phyloP scores from a whole-genome alignment of 2,797 vertebrate species.

The Dromococcyx pavoninus region DNA sequence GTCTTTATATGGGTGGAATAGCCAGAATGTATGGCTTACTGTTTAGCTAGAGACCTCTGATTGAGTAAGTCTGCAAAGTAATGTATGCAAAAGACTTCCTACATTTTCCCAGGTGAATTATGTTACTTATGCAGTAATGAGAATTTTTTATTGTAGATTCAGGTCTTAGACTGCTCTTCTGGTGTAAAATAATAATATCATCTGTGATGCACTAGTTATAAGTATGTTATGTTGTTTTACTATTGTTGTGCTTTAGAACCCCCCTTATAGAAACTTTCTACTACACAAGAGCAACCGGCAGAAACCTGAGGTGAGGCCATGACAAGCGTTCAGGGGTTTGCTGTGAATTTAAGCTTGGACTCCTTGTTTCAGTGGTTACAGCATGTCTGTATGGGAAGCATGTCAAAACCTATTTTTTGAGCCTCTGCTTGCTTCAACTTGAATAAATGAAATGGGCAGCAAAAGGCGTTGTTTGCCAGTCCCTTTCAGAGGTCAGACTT shows the following conservation, averaged over 20 bases:
- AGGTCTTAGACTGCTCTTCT: neutral
- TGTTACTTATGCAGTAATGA: neutral
- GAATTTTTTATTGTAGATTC: neutral
- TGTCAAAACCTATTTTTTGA: constrained; percentile 11
- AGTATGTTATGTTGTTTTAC: constrained; percentile 47
- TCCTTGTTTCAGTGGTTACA: constrained; percentile 23
- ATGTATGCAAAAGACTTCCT: neutral
- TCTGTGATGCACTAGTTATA: neutral
- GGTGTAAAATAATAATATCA: neutral
- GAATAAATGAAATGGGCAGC: neutral
- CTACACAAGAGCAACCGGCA: constrained; percentile 61
- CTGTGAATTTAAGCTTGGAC: neutral
- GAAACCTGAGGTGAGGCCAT: constrained; percentile 67
- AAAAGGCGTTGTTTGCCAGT: neutral
- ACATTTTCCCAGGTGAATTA: neutral
- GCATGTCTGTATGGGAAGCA: constrained; percentile 51
- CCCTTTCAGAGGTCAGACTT: neutral
- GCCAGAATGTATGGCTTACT: neutral
- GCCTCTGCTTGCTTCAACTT: constrained; percentile 12
- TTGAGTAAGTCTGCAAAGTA: neutral
- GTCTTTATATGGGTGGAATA: neutral
- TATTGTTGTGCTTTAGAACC: constrained; percentile 59
- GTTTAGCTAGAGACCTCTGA: neutral
- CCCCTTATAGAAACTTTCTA: constrained; percentile 62
- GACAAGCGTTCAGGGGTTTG: constrained; percentile 24